These are phyloP conservation scores for Halictus rubicundus DNA, from an alignment of 1,140 invertebrate genomes.

Conservation along the genomic window DNA sequence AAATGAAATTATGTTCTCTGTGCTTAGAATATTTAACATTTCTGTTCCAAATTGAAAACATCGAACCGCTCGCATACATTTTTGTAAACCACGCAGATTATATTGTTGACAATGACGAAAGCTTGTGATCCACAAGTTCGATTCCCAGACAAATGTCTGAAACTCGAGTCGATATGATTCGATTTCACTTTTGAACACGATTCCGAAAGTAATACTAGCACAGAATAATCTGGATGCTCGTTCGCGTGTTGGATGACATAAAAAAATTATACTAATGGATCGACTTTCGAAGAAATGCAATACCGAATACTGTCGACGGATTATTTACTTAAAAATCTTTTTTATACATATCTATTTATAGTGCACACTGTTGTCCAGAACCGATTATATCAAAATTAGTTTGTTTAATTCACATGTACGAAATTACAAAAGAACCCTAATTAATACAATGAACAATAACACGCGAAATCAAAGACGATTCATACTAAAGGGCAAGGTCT, in stretches of 20 bases:
- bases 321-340: background rate
- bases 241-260: constrained; percentile 13
- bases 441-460: too few species aligned
- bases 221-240: constrained; percentile 19
- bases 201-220: constrained; percentile 36
- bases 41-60: background rate
- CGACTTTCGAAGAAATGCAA: constrained; percentile 13
- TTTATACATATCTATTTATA: too few species aligned
- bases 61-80: constrained; percentile 5
- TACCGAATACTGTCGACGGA: background rate
- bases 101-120: background rate
- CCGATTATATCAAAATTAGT: too few species aligned
- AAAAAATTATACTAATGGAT: constrained; percentile 20
- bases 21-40: background rate
- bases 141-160: constrained; percentile 13
- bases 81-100: constrained; percentile 2
- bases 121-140: background rate
- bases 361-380: background rate
- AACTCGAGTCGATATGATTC: constrained; percentile 32
- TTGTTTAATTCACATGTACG: too few species aligned
- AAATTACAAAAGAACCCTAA: too few species aligned
- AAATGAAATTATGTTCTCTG: too few species aligned
- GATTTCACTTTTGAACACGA: constrained; percentile 40
- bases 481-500: too few species aligned
- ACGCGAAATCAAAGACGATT: too few species aligned